Evolutionary conservation across 2,113 vertebrate species (phyloP), one percentile per base, ranked within the genome.

Genomic region (Thalassarche chlororhynchos): DNA sequence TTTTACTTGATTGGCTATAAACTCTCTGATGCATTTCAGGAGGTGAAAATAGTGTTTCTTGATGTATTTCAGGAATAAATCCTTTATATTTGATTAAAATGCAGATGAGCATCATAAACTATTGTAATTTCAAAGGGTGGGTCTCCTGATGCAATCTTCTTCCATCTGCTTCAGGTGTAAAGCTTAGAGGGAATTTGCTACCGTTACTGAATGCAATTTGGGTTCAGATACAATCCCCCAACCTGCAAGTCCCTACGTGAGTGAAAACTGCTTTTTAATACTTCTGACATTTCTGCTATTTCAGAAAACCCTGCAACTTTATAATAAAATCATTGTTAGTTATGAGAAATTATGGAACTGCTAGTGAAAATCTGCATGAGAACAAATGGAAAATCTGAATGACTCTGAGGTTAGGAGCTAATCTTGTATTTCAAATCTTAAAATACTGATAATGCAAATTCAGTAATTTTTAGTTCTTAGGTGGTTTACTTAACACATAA

Each of bases 51-150:
- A 90, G 69, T 83, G 46, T 94, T 96, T 89, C 82, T 89, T 97
- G 52, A 93, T 95, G 79, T 89, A 91, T 96, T 97, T 96, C 80
- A 93, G 87, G 46, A 96, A 98, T 94, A 97, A 97, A 96, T 97
- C 54, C 79, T 97, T 91, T 90, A 91, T 89, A 96, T 97, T 94
- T 97, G 97, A 96, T 98, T 98, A 98, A 98, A 98, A 98, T 98
- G 96, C 61, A 98, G 93, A 97, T 95, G 38, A 98, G 74, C 44
- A 93, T 90, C 85, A 96, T 98, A 98, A 98, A 97, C 68, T 83
- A 95, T 93, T 97, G 42, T 96, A 97, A 98, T 96, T 95, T 96
- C 80, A 96, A 97, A 98, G 61, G 72, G 79, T 28, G 96, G 85
- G 96, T 95, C 91, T 98, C 90, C 80, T 95, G 83, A 71, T 96